phyloP scores from a whole-genome alignment of 1,140 invertebrate species.

The Telenomus remus region DNA sequence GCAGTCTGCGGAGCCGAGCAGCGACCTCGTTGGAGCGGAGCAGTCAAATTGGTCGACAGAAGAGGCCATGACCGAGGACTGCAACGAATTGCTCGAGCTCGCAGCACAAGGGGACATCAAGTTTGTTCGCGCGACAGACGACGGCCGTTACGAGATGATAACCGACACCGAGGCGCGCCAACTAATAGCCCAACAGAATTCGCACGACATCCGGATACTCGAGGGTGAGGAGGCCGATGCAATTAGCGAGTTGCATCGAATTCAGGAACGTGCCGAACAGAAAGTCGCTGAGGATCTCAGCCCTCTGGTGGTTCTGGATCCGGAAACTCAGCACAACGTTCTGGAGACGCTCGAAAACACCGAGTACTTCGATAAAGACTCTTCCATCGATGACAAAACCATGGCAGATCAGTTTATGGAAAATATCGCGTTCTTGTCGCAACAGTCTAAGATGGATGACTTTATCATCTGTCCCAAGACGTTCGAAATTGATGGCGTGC shows the following conservation, averaged over 20 bases:
- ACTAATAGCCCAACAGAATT: slow-evolving; percentile 72
- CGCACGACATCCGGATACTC: slow-evolving; percentile 71
- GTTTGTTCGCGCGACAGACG: slow-evolving; percentile 73
- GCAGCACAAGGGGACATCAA: slow-evolving; percentile 74
- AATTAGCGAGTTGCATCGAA: slow-evolving; percentile 66
- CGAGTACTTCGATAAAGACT: slow-evolving; percentile 66
- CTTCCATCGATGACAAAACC: slow-evolving; percentile 63
- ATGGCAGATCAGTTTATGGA: slow-evolving; percentile 65
- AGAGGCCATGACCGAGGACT: slow-evolving; percentile 61
- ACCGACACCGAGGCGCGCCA: slow-evolving; percentile 72
- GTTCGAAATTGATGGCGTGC: slow-evolving; percentile 40
- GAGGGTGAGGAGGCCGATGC: slow-evolving; percentile 68
- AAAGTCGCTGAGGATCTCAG: slow-evolving; percentile 58
- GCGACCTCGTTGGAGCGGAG: background rate
- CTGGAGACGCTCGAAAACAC: slow-evolving; percentile 57
- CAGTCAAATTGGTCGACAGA: slow-evolving; percentile 40
- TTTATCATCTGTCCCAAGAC: slow-evolving; percentile 64
- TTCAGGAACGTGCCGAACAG: slow-evolving; percentile 27
- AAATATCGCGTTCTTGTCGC: slow-evolving; percentile 64
- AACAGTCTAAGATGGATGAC: slow-evolving; percentile 68
- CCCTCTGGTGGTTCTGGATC: slow-evolving; percentile 68
- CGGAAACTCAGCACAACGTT: slow-evolving; percentile 59
- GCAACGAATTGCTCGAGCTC: slow-evolving; percentile 71
- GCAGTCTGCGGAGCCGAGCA: slow-evolving; percentile 10
- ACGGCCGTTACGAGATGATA: slow-evolving; percentile 74